Evolutionary conservation across 2,113 vertebrate species (phyloP).

Genomic region (Seriola rivoliana): DNA sequence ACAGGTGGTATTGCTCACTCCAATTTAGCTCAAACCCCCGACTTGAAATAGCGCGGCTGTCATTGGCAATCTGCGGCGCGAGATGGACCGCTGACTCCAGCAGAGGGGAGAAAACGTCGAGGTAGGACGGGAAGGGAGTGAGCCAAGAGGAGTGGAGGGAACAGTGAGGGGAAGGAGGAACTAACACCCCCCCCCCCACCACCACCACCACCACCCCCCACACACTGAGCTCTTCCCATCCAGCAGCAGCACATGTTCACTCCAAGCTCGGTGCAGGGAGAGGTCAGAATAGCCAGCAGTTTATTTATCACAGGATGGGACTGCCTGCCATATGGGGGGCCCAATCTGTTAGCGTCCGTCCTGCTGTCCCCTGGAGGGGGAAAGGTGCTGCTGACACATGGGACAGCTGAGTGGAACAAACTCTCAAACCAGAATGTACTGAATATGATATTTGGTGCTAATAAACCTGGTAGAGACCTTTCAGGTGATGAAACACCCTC

Average conservation of each 20-base stretch:
- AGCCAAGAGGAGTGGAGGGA: constrained; percentile 11
- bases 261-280: constrained; percentile 39
- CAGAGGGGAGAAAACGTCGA: constrained; percentile 20
- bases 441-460: not conserved
- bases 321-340: constrained; percentile 46
- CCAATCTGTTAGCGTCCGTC: constrained; percentile 63
- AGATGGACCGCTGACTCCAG: constrained; percentile 77
- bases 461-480: not conserved
- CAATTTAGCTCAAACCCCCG: constrained; percentile 85
- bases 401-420: constrained; percentile 26
- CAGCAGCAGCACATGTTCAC: constrained; percentile 68
- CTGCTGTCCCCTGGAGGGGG: constrained; percentile 50
- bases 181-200: not conserved
- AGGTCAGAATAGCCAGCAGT: constrained; percentile 77
- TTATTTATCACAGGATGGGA: constrained; percentile 66
- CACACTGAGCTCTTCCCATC: constrained; percentile 61
- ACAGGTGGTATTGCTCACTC: constrained; percentile 86
- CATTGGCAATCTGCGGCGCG: constrained; percentile 79
- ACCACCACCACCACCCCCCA: not conserved
- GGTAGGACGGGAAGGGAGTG: constrained; percentile 26
- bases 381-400: constrained; percentile 42
- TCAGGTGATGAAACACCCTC: not conserved
- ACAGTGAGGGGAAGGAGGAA: constrained; percentile 50
- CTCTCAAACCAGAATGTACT: constrained; percentile 9
- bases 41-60: constrained; percentile 84